A percentile compares a stretch with the other conserved stretches of the same genome.
Evolutionary conservation across 2,113 vertebrate species (phyloP).

Genomic region (Bucco capensis): DNA sequence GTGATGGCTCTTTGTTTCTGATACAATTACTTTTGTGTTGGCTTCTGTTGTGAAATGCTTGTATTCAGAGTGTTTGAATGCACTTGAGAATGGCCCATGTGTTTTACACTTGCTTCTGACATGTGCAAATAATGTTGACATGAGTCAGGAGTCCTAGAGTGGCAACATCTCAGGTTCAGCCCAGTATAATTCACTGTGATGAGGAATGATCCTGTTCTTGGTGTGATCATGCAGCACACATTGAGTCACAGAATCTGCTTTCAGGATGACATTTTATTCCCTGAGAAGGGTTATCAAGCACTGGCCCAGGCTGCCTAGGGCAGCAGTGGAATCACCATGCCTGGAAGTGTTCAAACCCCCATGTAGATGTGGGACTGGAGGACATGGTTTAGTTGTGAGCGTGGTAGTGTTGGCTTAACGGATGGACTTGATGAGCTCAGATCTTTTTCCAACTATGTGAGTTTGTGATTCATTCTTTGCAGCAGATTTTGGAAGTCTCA

Average conservation of each 20-base stretch:
- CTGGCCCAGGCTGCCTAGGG: no score
- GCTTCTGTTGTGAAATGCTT: constrained; percentile 4
- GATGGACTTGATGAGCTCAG: no score
- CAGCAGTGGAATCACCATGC: no score
- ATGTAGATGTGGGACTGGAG: no score
- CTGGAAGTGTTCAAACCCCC: no score
- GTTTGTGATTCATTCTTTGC: neutral
- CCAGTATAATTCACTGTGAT: fast-evolving
- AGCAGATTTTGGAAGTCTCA: neutral
- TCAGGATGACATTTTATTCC: fast-evolving
- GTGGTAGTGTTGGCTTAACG: no score
- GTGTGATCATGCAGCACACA: fast-evolving
- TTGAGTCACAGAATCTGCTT: neutral
- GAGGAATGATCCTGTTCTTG: fast-evolving
- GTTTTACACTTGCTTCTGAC: neutral
- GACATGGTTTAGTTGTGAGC: no score
- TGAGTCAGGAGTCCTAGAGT: neutral
- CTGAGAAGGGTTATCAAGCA: no score
- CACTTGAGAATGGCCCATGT: neutral
- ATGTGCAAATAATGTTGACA: fast-evolving
- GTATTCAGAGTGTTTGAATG: neutral
- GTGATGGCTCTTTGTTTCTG: neutral
- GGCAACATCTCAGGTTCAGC: neutral
- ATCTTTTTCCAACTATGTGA: no score
- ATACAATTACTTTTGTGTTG: constrained; percentile 4